Percentiles rank a stretch among this genome's conserved stretches.
These are phyloP conservation scores for Scaptomyza tumidula DNA, from an alignment of 2,888 invertebrate genomes.

Conservation along the genomic window DNA sequence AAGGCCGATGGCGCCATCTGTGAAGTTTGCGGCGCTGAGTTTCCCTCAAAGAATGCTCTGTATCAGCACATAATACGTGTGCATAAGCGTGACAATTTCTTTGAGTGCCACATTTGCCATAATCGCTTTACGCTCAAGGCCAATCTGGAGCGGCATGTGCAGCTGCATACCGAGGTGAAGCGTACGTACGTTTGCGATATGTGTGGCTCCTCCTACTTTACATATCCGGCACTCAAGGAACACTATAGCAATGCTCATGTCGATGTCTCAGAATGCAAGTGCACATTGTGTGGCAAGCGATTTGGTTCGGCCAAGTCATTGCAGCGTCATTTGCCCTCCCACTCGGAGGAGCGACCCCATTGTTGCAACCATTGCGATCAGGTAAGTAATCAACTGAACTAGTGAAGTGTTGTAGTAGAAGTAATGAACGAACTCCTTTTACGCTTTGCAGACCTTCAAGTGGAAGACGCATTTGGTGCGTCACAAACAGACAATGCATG, in stretches of 20 bases:
- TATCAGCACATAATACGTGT: constrained; percentile 84
- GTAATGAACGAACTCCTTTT: neutral
- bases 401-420: neutral
- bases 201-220: constrained; percentile 84
- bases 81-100: constrained; percentile 84
- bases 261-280: constrained; percentile 83
- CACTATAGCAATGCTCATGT: constrained; percentile 84
- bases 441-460: constrained; percentile 82
- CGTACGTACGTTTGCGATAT: constrained; percentile 84
- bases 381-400: constrained; percentile 51
- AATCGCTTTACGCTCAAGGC: constrained; percentile 84
- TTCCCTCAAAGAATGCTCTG: constrained; percentile 83
- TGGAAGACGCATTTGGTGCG: constrained; percentile 84
- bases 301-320: constrained; percentile 83
- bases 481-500: constrained; percentile 84
- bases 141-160: constrained; percentile 84
- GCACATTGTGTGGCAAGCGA: constrained; percentile 83
- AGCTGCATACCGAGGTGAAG: constrained; percentile 84
- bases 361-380: constrained; percentile 84
- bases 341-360: constrained; percentile 84
- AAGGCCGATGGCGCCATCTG: constrained; percentile 84
- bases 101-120: constrained; percentile 84
- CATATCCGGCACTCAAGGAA: constrained; percentile 84
- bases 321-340: constrained; percentile 84
- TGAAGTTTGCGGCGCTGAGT: constrained; percentile 84